Base-by-base conservation (phyloP, 2,113 vertebrate species). In the Indicator maculatus region DNA sequence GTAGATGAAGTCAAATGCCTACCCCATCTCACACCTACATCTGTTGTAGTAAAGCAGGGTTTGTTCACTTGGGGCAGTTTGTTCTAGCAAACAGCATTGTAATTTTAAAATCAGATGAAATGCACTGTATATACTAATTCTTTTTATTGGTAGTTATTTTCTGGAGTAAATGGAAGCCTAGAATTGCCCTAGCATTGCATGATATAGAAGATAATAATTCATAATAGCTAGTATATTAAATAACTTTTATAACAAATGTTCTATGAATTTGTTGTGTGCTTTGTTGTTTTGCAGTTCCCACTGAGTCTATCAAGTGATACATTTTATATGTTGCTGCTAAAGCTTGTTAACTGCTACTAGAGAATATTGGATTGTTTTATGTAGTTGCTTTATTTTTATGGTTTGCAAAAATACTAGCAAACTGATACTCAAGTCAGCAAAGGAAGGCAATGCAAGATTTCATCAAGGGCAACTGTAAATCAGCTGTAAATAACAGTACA, bases 331-430 rank as follows among this genome's bases (percentile, higher is more conserved):
- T 67, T 67, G 20, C 26, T 75, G 50, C 24, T 76, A 76, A 76
- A 92, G 8, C 50, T 82, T 70, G 28, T 69, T 75, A 69, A 45
- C 45, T 50, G 39, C 27, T 59, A 19, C n/a, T 85, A 41, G 63
- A 50, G 16, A 78, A 45, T 45, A 41, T 82, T 0, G 16, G 5
- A 66, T 61, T 58, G 12, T 11, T 92, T 89, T 66, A 38, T 41
- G 7, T 28, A 90, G 65, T 60, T 2, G 4, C 70, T 86, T 88
- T 4, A 24, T 64, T 83, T 86, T 86, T 66, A 73, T 9, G 23
- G 24, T 83, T 75, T 96, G 19, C 45, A 85, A 79, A 79, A 90
- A 87, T 69, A 58, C 33, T 47, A 38, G 18, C 8, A 64, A 84
- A 41, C 38, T 65, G 50, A 71, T 67, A 71, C 11, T 72, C 83